These are phyloP conservation scores for Cladorhizidae sp. DNA, from an alignment of 37 sponge, comb jelly and placozoan species.

Conservation along the genomic window DNA sequence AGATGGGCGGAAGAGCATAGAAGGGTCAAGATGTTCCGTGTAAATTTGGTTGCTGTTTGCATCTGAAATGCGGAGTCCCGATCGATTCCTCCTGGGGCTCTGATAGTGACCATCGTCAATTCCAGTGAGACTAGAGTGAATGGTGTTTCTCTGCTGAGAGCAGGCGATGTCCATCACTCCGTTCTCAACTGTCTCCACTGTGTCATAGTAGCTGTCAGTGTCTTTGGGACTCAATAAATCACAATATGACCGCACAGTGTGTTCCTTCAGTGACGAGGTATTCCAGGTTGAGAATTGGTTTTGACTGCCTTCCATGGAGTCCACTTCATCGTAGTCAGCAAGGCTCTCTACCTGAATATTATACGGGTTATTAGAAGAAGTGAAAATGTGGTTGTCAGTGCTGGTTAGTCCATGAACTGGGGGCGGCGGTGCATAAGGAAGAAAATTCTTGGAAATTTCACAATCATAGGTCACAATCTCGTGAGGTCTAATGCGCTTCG, in stretches of 20 bases:
- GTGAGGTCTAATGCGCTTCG: neutral
- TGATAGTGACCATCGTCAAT: slow-evolving; percentile 9
- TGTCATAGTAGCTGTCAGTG: slow-evolving; percentile 31
- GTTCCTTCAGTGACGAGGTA: neutral
- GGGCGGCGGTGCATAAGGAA: slow-evolving; percentile 37
- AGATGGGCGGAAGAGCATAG: slow-evolving; percentile 32
- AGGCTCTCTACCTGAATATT: slow-evolving; percentile 13
- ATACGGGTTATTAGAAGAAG: neutral
- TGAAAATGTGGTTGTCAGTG: neutral
- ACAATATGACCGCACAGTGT: neutral
- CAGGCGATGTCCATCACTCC: neutral
- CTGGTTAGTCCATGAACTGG: slow-evolving; percentile 1
- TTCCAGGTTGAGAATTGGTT: neutral
- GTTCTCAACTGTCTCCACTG: slow-evolving; percentile 12
- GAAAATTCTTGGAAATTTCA: slow-evolving; percentile 9
- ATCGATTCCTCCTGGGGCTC: neutral
- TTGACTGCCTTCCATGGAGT: neutral
- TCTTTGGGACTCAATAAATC: neutral
- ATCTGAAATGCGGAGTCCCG: neutral
- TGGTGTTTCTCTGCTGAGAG: neutral
- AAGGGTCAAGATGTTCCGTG: slow-evolving; percentile 54
- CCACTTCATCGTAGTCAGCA: slow-evolving; percentile 11
- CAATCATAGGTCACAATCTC: slow-evolving; percentile 33
- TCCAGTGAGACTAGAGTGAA: neutral
- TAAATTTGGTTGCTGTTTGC: slow-evolving; percentile 24